phyloP scores from a whole-genome alignment of 2,113 vertebrate species.

The Pseudonaja textilis region DNA sequence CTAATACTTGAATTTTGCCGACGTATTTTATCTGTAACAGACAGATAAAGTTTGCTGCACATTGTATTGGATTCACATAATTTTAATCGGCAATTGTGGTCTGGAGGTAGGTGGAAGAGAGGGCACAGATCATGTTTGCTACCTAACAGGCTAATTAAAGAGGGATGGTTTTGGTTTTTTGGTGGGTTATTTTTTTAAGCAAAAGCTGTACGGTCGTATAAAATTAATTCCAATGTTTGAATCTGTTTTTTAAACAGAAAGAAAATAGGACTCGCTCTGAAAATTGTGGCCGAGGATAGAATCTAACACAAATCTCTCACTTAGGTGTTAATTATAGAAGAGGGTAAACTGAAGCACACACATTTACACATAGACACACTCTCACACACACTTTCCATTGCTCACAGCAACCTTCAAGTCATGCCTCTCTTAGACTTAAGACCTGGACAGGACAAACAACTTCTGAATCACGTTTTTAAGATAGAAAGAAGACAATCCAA shows the following conservation, averaged over 20 bases:
- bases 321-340: slow-evolving; percentile 54
- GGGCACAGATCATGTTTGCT: neutral
- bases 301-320: slow-evolving; percentile 62
- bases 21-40: slow-evolving; percentile 61
- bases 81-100: slow-evolving; percentile 46
- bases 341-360: slow-evolving; percentile 23
- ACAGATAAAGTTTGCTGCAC: slow-evolving; percentile 47
- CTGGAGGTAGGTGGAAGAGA: neutral
- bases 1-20: slow-evolving; percentile 59
- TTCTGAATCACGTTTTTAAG: neutral
- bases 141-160: slow-evolving; percentile 61
- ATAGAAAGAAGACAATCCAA: neutral
- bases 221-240: slow-evolving; percentile 28
- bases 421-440: slow-evolving; percentile 62
- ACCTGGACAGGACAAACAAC: neutral
- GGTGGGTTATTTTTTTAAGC: neutral
- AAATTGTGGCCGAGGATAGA: slow-evolving; percentile 65
- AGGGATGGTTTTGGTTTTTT: slow-evolving; percentile 13
- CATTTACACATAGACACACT: neutral
- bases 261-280: slow-evolving; percentile 46
- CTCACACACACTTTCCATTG: neutral
- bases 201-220: neutral
- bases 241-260: slow-evolving; percentile 34
- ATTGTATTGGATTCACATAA: slow-evolving; percentile 47
- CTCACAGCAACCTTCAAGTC: neutral